Conservation (phyloP, 2,888 invertebrate genomes). For the Cremastinae sp. region DNA sequence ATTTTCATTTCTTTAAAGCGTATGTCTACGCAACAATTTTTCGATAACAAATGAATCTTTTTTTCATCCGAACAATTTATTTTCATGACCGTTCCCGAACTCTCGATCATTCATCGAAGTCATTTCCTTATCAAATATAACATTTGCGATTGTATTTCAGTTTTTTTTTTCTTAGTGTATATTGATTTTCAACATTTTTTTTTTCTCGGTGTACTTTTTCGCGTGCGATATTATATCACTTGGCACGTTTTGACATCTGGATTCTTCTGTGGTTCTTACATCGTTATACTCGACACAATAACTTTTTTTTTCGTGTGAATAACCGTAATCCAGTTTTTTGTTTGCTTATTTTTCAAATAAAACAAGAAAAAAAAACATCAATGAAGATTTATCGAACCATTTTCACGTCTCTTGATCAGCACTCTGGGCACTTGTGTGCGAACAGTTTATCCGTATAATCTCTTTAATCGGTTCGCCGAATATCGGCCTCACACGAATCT, state of each 20-base stretch:
- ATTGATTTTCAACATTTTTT: conserved; percentile 5
- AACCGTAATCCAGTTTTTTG: conserved; percentile 26
- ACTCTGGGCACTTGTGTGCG: conserved; percentile 49
- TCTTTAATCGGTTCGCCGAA: conserved; percentile 26
- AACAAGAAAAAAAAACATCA: conserved; percentile 31
- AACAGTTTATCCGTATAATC: conserved; percentile 49
- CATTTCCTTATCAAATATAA: background rate
- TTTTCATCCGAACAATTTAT: too few species aligned
- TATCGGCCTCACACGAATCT: conserved; percentile 1
- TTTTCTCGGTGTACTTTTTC: conserved; percentile 27
- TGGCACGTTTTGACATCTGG: conserved; percentile 71
- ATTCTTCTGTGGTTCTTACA: conserved; percentile 39
- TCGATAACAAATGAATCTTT: too few species aligned
- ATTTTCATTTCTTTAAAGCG: too few species aligned
- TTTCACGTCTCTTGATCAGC: conserved; percentile 9
- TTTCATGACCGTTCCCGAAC: conserved; percentile 1
- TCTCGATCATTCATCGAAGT: conserved; percentile 12
- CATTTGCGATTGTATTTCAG: background rate
- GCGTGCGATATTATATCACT: conserved; percentile 66
- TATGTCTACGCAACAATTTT: too few species aligned
- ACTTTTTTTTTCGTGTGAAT: conserved; percentile 45
- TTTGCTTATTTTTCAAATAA: conserved; percentile 1
- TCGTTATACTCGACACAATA: conserved; percentile 23
- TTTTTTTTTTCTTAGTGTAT: conserved; percentile 9
- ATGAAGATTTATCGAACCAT: conserved; percentile 33